phyloP scores from a whole-genome alignment of 2,113 vertebrate species.

The Choloepus hoffmanni region DNA sequence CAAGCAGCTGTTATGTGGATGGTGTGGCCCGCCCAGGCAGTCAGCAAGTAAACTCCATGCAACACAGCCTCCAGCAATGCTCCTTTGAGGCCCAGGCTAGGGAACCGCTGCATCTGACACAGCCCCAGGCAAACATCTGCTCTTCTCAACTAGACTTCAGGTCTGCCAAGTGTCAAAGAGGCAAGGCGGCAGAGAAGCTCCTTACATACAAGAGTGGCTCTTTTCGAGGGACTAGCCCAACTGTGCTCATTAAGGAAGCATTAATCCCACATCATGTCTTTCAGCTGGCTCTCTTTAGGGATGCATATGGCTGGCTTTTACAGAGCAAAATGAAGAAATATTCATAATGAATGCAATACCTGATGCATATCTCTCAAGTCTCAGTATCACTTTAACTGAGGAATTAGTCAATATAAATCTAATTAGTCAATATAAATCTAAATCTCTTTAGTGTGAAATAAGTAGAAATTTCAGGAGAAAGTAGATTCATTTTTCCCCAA shows the following conservation, averaged over 20 bases:
- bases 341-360: background rate
- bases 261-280: background rate
- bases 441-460: slow-evolving; percentile 30
- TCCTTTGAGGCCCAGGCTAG: background rate
- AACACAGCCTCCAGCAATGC: background rate
- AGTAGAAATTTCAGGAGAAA: background rate
- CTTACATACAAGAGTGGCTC: background rate
- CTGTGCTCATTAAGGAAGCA: background rate
- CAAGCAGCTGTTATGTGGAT: background rate
- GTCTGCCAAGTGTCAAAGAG: background rate
- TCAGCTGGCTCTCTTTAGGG: background rate
- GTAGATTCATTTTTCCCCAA: background rate
- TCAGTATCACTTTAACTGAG: background rate
- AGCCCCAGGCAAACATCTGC: background rate
- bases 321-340: background rate
- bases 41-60: background rate
- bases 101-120: background rate
- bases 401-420: background rate
- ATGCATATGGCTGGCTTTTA: background rate
- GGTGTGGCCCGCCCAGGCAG: background rate
- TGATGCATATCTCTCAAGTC: background rate
- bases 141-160: background rate
- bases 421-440: background rate
- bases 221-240: background rate
- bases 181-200: background rate